These are phyloP conservation scores for Whitmania pigra DNA, from an alignment of 1,140 invertebrate genomes.

Conservation along the genomic window DNA sequence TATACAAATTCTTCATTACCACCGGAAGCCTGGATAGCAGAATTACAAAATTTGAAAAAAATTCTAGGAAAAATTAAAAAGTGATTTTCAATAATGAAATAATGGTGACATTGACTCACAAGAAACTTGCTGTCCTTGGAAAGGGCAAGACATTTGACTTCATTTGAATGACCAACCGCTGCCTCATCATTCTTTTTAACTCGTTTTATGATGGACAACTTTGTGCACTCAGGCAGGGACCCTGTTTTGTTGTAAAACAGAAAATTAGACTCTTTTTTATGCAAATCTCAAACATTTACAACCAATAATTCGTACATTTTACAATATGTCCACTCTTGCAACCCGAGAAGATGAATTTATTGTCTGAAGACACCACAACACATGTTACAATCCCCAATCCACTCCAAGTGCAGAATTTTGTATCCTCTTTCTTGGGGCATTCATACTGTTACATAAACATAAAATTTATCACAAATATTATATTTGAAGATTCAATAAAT, in stretches of 20 bases:
- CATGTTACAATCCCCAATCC: slow-evolving; percentile 54
- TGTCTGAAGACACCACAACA: slow-evolving; percentile 62
- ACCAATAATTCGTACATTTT: slow-evolving; percentile 55
- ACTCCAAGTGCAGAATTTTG: slow-evolving; percentile 1
- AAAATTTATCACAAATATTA: background rate
- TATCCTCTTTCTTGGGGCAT: background rate
- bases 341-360: slow-evolving; percentile 61
- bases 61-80: background rate
- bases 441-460: background rate
- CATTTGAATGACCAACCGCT: slow-evolving; percentile 44
- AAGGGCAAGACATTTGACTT: slow-evolving; percentile 60
- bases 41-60: background rate
- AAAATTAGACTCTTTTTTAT: background rate
- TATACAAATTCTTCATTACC: slow-evolving; percentile 63
- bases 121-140: slow-evolving; percentile 73
- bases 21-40: slow-evolving; percentile 52
- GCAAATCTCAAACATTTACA: background rate
- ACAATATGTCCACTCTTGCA: slow-evolving; percentile 76
- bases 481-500: background rate
- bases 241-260: slow-evolving; percentile 40
- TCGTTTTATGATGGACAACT: slow-evolving; percentile 7
- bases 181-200: background rate
- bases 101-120: slow-evolving; percentile 41
- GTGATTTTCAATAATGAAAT: background rate
- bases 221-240: slow-evolving; percentile 41